Base-by-base conservation (phyloP, 1,140 invertebrate species). In the Tetramorium alpestre region DNA sequence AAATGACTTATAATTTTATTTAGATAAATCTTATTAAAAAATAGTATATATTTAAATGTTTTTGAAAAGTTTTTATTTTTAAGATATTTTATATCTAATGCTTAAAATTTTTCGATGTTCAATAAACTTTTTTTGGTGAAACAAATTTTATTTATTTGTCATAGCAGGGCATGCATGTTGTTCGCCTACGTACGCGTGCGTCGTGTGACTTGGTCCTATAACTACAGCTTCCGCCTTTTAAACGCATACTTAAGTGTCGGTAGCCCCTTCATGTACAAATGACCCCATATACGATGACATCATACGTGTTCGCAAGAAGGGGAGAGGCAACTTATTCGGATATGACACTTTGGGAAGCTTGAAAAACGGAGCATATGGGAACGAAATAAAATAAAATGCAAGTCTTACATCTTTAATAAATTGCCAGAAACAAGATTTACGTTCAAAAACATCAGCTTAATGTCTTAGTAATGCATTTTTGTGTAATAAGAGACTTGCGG, bases 251-350 rank as follows among this genome's bases (percentile, higher is more conserved):
- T 85, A 90, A 91, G 85, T 70, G 47, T 25, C 65, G 65, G 85
- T 65, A 77, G 72, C 81, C 90, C 89, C 87, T 76, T 88, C 81
- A 82, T 70, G 76, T 88, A 86, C 76, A 80, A 80, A 85, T 85
- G 84, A 88, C 80, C 81, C 84, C 11, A 82, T 77, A 86, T 54
- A 72, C 64, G 90, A 91, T 90, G 90, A 90, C 90, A 91, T 91
- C 90, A 88, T 88, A 80, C 80, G 25, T 86, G 62, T 38, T 67
- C 38, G 47, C n/a, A 65, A 86, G 51, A 70, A 77, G 76, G 78
- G 65, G 65, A 87, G 58, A 87, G 86, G 56, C 89, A 65, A 85
- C 78, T 88, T 88, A 88, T 89, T 81, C 88, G 87, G 67, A 82
- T 41, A 62, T 8, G 13, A 38, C 44, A 33, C 75, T 77, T 85